Evolutionary conservation across 2,113 vertebrate genomes (phyloP).

Genomic region (Anolis sagrei): DNA sequence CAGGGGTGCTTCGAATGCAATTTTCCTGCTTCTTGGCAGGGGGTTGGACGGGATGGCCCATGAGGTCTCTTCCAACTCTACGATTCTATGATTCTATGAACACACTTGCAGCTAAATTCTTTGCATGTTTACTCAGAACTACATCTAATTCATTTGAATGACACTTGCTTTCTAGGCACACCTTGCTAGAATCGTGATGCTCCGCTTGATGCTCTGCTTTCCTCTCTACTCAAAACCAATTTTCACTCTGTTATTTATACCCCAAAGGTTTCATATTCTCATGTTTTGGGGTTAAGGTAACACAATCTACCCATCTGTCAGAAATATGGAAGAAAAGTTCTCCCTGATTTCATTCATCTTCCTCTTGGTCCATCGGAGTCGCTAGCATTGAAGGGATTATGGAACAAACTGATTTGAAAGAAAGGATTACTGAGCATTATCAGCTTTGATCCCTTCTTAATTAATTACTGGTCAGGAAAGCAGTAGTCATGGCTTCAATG

Average conservation of each 20-base stretch:
- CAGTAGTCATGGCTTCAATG: conserved; percentile 42
- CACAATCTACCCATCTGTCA: conserved; percentile 15
- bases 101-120: not conserved
- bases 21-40: too few relatives aligned
- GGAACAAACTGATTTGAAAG: conserved; percentile 66
- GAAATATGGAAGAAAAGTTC: not conserved
- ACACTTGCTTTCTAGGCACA: not conserved
- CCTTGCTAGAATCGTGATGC: not conserved
- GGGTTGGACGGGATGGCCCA: too few relatives aligned
- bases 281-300: rapidly evolving
- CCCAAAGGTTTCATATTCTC: not conserved
- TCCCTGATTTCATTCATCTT: not conserved
- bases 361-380: not conserved
- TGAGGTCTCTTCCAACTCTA: too few relatives aligned
- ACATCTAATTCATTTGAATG: not conserved
- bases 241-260: not conserved
- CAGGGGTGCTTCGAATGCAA: too few relatives aligned
- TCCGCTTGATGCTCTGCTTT: not conserved
- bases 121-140: not conserved
- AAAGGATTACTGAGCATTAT: conserved; percentile 73
- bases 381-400: conserved; percentile 67
- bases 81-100: too few relatives aligned
- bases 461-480: conserved; percentile 72
- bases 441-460: conserved; percentile 70
- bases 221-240: not conserved